Evolutionary conservation across 2,888 invertebrate genomes (phyloP), one percentile per base, ranked within the genome.

Genomic region (Apantesis nais): DNA sequence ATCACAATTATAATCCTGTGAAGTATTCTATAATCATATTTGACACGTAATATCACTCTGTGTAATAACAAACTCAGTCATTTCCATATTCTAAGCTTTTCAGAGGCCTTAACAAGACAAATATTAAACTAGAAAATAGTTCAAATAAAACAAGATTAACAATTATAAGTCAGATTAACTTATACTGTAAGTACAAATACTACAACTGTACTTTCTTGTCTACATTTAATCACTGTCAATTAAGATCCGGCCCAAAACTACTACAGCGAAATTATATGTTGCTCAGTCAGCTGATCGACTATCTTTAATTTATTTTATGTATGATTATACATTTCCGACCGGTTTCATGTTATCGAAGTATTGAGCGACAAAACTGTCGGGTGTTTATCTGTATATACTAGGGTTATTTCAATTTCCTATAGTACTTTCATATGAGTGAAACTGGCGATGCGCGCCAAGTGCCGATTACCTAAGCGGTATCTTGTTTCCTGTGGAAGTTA

Each of bases 341-440:
- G 34, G 72, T 65, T 67, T 63, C 66, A 71, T 64, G 66, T 73
- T 58, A 66, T 74, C 75, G 76, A 80, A 80, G 70, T 52, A 41
- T 37, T 39, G 29, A 60, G 73, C 62, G 78, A 77, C 75, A 78
- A 70, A 71, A 58, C 55, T 67, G 41, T 48, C 60, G 62, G 41
- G 66, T 64, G 71, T 70, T 62, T 68, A 62, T 65, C 67, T 61
- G 71, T 72, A 58, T 68, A 62, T 65, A 64, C 76, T 74, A 77
- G 79, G 79, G 71, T 83, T 80, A 82, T 83, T 80, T 80, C 82
- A 81, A 83, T 85, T 87, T 84, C 83, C 81, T 84, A 81, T 81
- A 81, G 78, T 82, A 88, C 92, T 91, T 92, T 91, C 92, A 81
- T 89, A 81, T 73, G 78, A 89, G 92, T 89, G 91, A 93, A 93